A percentile compares a stretch with the other conserved stretches of the same genome.
These are phyloP conservation scores for Clistopyga incitator DNA, from an alignment of 2,888 invertebrate genomes.

Conservation along the genomic window DNA sequence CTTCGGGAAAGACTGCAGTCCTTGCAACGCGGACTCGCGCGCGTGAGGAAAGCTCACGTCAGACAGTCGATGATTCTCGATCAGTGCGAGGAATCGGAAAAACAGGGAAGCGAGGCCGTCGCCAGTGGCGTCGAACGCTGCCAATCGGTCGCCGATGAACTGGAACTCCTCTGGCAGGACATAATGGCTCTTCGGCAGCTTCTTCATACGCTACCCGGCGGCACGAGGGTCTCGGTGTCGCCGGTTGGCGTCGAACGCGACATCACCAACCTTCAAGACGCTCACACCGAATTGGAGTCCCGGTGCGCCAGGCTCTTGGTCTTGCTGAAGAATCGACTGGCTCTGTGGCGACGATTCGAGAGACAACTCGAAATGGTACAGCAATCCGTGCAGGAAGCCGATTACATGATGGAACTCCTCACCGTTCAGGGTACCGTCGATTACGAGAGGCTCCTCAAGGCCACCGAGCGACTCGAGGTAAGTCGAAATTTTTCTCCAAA, in stretches of 20 bases:
- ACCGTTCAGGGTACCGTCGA: conserved; percentile 94
- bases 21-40: conserved; percentile 89
- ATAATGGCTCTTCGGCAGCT: conserved; percentile 91
- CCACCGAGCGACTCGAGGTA: conserved; percentile 94
- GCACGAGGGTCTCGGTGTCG: conserved; percentile 91
- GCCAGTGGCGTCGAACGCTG: conserved; percentile 91
- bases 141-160: conserved; percentile 89
- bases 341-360: conserved; percentile 92
- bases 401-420: conserved; percentile 94
- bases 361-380: conserved; percentile 92
- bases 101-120: conserved; percentile 91
- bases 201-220: conserved; percentile 91
- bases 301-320: conserved; percentile 89
- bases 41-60: conserved; percentile 89
- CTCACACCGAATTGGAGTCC: conserved; percentile 90
- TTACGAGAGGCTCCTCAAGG: conserved; percentile 92
- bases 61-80: conserved; percentile 87
- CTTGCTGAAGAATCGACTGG: conserved; percentile 88
- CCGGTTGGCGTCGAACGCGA: conserved; percentile 91
- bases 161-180: conserved; percentile 91
- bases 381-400: conserved; percentile 93
- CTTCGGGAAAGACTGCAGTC: conserved; percentile 91
- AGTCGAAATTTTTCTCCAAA: conserved; percentile 82
- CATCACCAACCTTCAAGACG: conserved; percentile 90
- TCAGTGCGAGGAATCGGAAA: conserved; percentile 89